Conservation (phyloP, 2,113 vertebrate genomes). For the Ammodytes marinus region DNA sequence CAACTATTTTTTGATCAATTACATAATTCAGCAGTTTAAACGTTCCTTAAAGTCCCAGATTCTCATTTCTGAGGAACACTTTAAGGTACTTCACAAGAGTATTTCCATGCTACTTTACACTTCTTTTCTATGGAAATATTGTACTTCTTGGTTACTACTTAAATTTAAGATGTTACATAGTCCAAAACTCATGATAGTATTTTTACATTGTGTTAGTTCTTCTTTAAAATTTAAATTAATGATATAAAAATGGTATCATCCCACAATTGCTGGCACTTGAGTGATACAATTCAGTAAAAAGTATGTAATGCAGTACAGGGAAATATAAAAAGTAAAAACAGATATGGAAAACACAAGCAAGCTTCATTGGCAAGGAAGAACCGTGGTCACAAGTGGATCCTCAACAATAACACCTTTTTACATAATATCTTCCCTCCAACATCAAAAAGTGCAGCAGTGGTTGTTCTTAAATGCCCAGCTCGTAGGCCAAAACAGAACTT, state of each 20-base stretch:
- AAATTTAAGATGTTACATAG: too few species aligned
- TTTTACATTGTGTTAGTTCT: too few species aligned
- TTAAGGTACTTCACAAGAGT: too few species aligned
- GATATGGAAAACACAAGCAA: background rate
- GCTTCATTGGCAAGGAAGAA: background rate
- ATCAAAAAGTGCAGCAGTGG: background rate
- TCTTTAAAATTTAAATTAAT: too few species aligned
- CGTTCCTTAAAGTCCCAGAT: background rate
- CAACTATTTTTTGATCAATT: background rate
- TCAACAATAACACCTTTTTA: background rate
- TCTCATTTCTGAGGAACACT: background rate
- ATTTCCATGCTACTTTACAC: too few species aligned
- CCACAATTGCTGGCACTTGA: background rate
- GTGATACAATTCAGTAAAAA: background rate
- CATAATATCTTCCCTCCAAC: background rate
- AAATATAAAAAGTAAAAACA: background rate
- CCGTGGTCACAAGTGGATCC: background rate
- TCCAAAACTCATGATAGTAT: too few species aligned
- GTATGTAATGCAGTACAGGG: background rate
- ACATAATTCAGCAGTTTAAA: background rate
- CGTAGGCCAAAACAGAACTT: too few species aligned
- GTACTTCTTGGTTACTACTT: too few species aligned
- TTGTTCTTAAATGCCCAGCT: background rate
- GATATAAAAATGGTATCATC: too few species aligned
- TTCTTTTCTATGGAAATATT: too few species aligned